phyloP scores from a whole-genome alignment of 2,888 invertebrate species.

The Chirona hameri region DNA sequence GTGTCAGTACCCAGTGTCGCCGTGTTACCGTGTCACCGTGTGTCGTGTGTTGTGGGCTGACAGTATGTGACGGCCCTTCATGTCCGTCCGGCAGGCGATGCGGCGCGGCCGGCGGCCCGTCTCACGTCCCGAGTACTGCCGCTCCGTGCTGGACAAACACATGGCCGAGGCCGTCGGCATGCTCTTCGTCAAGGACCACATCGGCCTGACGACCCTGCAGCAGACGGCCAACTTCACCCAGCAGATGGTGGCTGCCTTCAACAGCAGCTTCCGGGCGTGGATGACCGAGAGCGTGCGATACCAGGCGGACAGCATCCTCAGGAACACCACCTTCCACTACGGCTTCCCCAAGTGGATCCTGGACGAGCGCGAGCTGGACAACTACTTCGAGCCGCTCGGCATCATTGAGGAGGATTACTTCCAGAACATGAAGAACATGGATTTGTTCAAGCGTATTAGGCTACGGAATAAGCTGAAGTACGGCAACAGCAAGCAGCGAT shows the following conservation, averaged over 20 bases:
- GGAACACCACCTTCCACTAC: conserved; percentile 9
- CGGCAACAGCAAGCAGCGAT: neutral
- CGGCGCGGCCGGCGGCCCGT: neutral
- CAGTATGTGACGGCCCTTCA: no score
- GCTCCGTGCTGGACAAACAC: neutral
- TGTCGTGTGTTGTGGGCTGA: no score
- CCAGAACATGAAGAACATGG: conserved; percentile 23
- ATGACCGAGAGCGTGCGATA: neutral
- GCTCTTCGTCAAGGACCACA: conserved; percentile 4
- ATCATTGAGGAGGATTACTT: neutral
- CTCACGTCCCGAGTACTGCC: neutral
- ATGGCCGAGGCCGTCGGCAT: neutral
- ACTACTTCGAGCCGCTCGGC: neutral
- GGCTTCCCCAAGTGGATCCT: conserved; percentile 14
- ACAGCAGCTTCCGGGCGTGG: neutral
- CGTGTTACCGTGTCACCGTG: no score
- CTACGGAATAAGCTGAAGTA: neutral
- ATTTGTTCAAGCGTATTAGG: neutral
- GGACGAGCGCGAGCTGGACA: neutral
- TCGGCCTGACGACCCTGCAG: neutral
- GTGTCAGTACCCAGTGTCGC: no score
- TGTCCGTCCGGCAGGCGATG: neutral
- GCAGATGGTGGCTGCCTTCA: neutral
- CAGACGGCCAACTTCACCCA: neutral
- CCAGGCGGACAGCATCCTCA: neutral